phyloP scores from a whole-genome alignment of 2,797 vertebrate species.

The Sebastolobus altivelis region DNA sequence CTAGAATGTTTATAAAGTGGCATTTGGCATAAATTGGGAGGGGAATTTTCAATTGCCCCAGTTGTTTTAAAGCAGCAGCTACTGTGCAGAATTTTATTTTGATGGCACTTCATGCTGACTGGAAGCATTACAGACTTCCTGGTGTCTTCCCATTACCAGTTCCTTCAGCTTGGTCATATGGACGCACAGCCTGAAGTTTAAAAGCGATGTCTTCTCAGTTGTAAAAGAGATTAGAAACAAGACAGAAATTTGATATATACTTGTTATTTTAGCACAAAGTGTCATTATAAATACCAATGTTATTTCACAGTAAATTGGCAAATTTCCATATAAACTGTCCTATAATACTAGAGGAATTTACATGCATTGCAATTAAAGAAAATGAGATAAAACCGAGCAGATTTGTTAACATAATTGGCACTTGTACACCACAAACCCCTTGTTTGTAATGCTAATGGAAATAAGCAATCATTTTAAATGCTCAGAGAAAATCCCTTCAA shows the following conservation, averaged over 20 bases:
- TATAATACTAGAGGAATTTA: slow-evolving; percentile 8
- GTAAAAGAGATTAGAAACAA: slow-evolving; percentile 55
- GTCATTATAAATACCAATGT: slow-evolving; percentile 39
- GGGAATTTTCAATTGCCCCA: slow-evolving; percentile 74
- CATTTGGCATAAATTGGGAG: slow-evolving; percentile 80
- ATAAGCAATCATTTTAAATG: slow-evolving; percentile 45
- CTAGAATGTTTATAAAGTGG: slow-evolving; percentile 79
- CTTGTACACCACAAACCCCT: background rate
- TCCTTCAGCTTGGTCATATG: slow-evolving; percentile 66
- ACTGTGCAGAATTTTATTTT: slow-evolving; percentile 79
- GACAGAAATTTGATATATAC: slow-evolving; percentile 38
- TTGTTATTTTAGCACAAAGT: slow-evolving; percentile 19
- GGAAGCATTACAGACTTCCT: slow-evolving; percentile 76
- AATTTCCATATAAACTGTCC: slow-evolving; percentile 30
- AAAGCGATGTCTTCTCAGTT: slow-evolving; percentile 52
- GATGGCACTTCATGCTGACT: slow-evolving; percentile 80
- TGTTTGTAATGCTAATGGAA: slow-evolving; percentile 20
- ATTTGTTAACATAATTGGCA: slow-evolving; percentile 18
- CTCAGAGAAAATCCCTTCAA: slow-evolving; percentile 55
- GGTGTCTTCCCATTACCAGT: slow-evolving; percentile 76
- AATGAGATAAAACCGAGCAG: background rate
- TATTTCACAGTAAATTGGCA: slow-evolving; percentile 43
- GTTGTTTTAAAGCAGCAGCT: slow-evolving; percentile 78
- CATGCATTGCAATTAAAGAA: slow-evolving; percentile 33
- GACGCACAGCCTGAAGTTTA: slow-evolving; percentile 69